Conservation (phyloP, 2,113 vertebrate species). For the Illadopsis cleaveri region DNA sequence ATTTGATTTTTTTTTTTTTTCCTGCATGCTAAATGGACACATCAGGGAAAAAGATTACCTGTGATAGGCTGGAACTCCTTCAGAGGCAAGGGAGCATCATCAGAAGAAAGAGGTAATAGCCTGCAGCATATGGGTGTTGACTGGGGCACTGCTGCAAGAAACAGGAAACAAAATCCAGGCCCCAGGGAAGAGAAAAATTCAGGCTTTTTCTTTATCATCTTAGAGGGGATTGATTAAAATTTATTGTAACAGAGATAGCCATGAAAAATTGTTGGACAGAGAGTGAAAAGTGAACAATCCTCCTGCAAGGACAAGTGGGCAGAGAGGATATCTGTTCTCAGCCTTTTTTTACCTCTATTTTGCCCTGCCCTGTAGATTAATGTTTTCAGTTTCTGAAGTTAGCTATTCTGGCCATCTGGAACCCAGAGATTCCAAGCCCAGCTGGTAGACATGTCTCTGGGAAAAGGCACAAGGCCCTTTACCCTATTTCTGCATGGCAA, state of each 20-base stretch:
- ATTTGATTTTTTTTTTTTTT: too few relatives aligned
- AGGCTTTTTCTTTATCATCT: background rate
- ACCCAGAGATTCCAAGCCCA: background rate
- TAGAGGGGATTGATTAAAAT: background rate
- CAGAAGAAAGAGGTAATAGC: background rate
- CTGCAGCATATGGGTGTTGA: accelerated
- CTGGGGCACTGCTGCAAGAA: accelerated
- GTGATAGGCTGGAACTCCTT: background rate
- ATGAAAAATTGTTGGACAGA: background rate
- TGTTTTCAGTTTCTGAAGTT: background rate
- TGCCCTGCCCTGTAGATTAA: background rate
- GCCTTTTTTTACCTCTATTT: background rate
- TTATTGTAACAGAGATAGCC: background rate
- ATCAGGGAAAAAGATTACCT: background rate
- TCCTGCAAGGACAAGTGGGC: background rate
- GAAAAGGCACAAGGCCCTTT: background rate
- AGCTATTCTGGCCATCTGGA: background rate
- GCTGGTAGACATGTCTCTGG: background rate
- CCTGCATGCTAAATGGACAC: accelerated
- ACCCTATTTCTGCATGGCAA: background rate
- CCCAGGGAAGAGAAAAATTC: background rate
- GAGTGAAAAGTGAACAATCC: background rate
- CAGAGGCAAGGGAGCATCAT: background rate
- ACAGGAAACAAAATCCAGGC: background rate
- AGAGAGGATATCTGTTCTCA: background rate